A percentile compares a stretch with the other conserved stretches of the same genome.
These are phyloP conservation scores for Smittia sp. DNA, from an alignment of 2,888 invertebrate species.

Conservation along the genomic window DNA sequence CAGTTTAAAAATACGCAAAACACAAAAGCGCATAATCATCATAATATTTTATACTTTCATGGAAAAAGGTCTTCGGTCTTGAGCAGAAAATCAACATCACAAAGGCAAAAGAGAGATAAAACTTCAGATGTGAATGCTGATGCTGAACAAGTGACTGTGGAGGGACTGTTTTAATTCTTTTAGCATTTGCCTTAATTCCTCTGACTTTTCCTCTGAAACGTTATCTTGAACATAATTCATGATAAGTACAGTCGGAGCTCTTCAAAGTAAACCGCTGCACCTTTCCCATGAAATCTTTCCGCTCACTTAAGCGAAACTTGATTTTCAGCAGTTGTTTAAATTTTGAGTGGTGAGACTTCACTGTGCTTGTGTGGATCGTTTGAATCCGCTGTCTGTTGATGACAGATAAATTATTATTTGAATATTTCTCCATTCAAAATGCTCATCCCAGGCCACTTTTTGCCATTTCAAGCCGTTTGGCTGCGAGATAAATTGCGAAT, in stretches of 20 bases:
- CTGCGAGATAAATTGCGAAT: too few relatives aligned
- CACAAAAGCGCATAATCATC: background rate
- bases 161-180: too few relatives aligned
- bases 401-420: slow-evolving; percentile 34
- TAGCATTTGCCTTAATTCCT: background rate
- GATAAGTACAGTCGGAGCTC: background rate
- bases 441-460: too few relatives aligned
- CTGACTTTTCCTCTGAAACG: background rate
- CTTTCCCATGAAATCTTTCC: too few relatives aligned
- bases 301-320: too few relatives aligned
- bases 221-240: background rate
- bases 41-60: background rate
- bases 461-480: too few relatives aligned
- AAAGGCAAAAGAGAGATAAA: background rate
- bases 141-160: too few relatives aligned
- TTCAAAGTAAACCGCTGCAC: too few relatives aligned
- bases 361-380: background rate
- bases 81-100: background rate
- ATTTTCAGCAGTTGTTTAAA: too few relatives aligned
- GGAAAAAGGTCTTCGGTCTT: slow-evolving; percentile 1
- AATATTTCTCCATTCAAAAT: too few relatives aligned
- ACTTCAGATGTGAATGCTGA: background rate
- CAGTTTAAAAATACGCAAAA: too few relatives aligned
- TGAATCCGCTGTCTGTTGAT: slow-evolving; percentile 8
- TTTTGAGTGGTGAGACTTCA: too few relatives aligned